Conservation (phyloP, 2,113 vertebrate species). For the Catharus bicknelli region DNA sequence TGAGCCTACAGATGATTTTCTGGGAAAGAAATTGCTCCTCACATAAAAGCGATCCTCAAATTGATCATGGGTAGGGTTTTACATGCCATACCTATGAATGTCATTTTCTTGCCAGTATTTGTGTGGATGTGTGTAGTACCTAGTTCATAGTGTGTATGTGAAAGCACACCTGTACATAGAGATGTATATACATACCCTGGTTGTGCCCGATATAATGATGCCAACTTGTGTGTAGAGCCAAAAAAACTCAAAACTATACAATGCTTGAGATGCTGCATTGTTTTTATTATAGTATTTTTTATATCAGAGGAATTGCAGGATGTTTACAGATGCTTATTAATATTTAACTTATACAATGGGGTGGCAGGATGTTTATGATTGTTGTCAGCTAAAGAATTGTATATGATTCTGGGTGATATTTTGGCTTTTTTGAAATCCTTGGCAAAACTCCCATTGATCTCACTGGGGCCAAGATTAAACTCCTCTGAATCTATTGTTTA, state of each 20-base stretch:
- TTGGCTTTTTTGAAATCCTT: conserved; percentile 55
- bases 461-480: conserved; percentile 40
- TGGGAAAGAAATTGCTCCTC: not conserved
- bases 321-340: conserved; percentile 62
- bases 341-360: conserved; percentile 53
- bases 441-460: conserved; percentile 35
- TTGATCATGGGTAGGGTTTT: not conserved
- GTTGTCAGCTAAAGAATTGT: conserved; percentile 43
- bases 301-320: conserved; percentile 37
- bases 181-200: conserved; percentile 10
- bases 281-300: conserved; percentile 57
- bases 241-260: conserved; percentile 20
- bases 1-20: not conserved
- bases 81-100: not conserved
- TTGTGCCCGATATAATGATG: not conserved
- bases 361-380: conserved; percentile 34
- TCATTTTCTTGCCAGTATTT: conserved; percentile 1
- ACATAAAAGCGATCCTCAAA: not conserved
- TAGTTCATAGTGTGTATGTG: not conserved
- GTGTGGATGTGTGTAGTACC: not conserved
- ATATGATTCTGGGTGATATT: conserved; percentile 24
- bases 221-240: conserved; percentile 17
- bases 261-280: conserved; percentile 53
- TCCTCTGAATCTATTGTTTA: conserved; percentile 38
- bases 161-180: not conserved